Base-by-base conservation (phyloP, 2,113 vertebrate genomes). In the Rafetus swinhoei region DNA sequence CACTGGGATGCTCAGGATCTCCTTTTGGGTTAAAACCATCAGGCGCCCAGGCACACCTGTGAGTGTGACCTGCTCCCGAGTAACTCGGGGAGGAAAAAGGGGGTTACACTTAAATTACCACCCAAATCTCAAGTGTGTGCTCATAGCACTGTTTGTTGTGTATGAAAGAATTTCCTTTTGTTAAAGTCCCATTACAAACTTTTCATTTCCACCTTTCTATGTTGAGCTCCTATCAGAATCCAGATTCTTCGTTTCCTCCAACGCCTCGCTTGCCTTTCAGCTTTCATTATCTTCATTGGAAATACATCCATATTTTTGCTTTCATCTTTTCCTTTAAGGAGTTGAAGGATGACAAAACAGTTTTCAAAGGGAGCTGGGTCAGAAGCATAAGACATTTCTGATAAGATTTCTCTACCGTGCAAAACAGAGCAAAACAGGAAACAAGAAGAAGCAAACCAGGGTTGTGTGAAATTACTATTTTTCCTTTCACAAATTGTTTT, bases 271-370 rank as follows among this genome's bases (percentile, higher is more conserved):
- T 96, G 88, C 86, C 85, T 98, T 97, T 98, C 97, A 97, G 80
- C 91, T 97, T 97, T 96, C 82, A 97, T 98, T 98, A 96, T 95
- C 91, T 83, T 98, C 91, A 97, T 84, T 92, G 95, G 87, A 97
- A 97, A 95, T 83, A 94, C 92, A 95, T 95, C 90, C 84, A 69
- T 93, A 96, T 94, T 97, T 98, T 97, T 84, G n/a, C 97, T 97
- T 97, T 98, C 90, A 96, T 97, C 96, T 97, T 97, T 93, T 97
- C 74, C 88, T 98, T 97, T 96, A 98, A 97, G 93, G 88, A 97
- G 82, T 89, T 93, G 96, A 97, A 96, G 88, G 87, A 97, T 95
- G 90, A 97, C 95, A 98, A 97, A 98, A 97, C 55, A 96, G 90
- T 96, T 98, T 98, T 98, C 96, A 97, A 97, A 98, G 94, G 87